Evolutionary conservation across 2,888 invertebrate species (phyloP).

Genomic region (Lithophane ornitopus): DNA sequence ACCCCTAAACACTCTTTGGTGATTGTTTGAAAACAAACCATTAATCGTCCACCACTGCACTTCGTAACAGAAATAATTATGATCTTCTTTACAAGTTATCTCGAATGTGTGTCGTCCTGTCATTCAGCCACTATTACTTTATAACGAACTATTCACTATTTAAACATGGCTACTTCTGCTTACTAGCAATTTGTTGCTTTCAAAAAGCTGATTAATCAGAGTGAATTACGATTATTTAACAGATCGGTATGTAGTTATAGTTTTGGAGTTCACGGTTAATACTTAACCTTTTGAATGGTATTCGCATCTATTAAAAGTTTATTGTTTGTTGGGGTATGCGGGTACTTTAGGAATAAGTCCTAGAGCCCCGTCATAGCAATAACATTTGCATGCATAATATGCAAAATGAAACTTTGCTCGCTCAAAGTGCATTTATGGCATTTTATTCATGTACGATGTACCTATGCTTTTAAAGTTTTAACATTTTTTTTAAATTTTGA

Average conservation of each 20-base stretch:
- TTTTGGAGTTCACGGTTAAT: conserved; percentile 36
- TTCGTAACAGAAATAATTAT: neutral
- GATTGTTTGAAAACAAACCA: neutral
- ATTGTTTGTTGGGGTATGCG: conserved; percentile 41
- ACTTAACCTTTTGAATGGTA: conserved; percentile 32
- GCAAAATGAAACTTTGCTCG: conserved; percentile 6
- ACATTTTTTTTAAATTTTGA: too few species aligned
- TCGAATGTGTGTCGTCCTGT: neutral
- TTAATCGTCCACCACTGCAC: neutral
- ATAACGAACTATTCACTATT: neutral
- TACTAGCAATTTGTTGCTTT: conserved; percentile 15
- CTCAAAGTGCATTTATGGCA: neutral
- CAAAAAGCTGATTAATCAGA: conserved; percentile 23
- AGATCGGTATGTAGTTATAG: conserved; percentile 13
- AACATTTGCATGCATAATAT: conserved; percentile 25
- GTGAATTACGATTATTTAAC: conserved; percentile 9
- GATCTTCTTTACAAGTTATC: neutral
- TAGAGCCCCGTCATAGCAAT: neutral
- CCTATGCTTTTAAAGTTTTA: neutral
- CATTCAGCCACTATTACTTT: neutral
- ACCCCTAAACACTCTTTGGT: neutral
- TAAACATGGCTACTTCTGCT: neutral
- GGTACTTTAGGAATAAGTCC: conserved; percentile 20
- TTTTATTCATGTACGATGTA: neutral
- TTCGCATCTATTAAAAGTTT: conserved; percentile 30